phyloP scores from a whole-genome alignment of 2,797 vertebrate genomes.

The Enteromius treurensis region DNA sequence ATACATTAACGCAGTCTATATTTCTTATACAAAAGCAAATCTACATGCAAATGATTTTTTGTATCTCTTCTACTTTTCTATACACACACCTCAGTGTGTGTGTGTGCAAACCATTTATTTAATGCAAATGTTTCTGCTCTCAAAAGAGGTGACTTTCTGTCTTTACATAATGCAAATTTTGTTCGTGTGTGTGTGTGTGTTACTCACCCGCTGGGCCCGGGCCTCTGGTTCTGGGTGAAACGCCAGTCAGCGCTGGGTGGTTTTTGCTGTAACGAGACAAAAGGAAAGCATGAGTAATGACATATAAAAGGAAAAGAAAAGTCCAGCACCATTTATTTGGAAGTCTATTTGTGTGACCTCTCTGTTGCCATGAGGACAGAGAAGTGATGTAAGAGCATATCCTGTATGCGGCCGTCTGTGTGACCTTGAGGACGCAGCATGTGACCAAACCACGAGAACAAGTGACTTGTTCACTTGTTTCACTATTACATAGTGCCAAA shows the following conservation, averaged over 20 bases:
- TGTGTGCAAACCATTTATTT: neutral
- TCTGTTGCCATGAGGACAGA: slow-evolving; percentile 26
- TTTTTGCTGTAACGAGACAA: slow-evolving; percentile 87
- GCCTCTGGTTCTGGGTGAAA: slow-evolving; percentile 96
- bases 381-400: slow-evolving; percentile 20
- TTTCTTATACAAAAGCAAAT: slow-evolving; percentile 19
- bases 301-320: slow-evolving; percentile 16
- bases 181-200: slow-evolving; percentile 9
- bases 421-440: slow-evolving; percentile 33
- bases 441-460: slow-evolving; percentile 8
- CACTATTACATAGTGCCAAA: slow-evolving; percentile 1
- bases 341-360: slow-evolving; percentile 16
- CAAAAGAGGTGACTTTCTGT: slow-evolving; percentile 15
- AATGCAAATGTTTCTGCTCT: slow-evolving; percentile 25
- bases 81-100: neutral
- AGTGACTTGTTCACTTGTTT: slow-evolving; percentile 7
- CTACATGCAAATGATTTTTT: slow-evolving; percentile 2
- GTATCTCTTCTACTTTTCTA: neutral
- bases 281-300: slow-evolving; percentile 34
- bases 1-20: neutral
- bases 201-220: slow-evolving; percentile 97
- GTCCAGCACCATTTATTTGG: neutral
- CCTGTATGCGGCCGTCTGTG: neutral
- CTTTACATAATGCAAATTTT: slow-evolving; percentile 44
- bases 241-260: slow-evolving; percentile 98